Base-by-base conservation (phyloP, 2,797 vertebrate genomes). In the Nyctalus aviator region DNA sequence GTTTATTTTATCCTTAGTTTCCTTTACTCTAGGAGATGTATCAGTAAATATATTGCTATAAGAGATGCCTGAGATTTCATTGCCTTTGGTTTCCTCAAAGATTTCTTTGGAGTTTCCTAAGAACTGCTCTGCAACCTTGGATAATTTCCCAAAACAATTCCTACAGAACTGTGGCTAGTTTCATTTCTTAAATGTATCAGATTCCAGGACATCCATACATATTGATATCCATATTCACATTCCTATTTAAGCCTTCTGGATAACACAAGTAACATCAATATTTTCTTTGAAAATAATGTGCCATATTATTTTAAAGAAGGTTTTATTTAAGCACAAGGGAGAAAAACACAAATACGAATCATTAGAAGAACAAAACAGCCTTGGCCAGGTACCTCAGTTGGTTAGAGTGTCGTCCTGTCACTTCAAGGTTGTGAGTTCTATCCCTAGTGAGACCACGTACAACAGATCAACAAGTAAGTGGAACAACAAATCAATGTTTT, bases 261-360 rank as follows among this genome's bases (percentile, higher is more conserved):
- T 46, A 55, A 53, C 55, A 66, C 7, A 92, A 85, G 14, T 62
- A 81, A 6, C 15, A 71, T 57, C 13, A 72, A 37, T 75, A 73
- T 11, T 92, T 81, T 88, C 57, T 85, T 71, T 79, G 57, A 89
- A 79, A 85, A 76, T 50, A 81, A 41, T 10, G 6, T 64, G 27
- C 17, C 27, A 15, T 78, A 17, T 55, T 21, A 44, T 9, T 32
- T 85, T 68, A 81, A 89, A 81, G 32, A 59, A 11, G 27, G 15
- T 57, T 75, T 94, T 81, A 77, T 15, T 75, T 85, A 23, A 53
- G n/a, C 8, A 81, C 35, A 12, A 68, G 75, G 23, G 17, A 41
- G 37, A 48, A 55, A 55, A n/a, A 27, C 13, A 50, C 21, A 79
- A 91, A 69, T 9, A 37, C n/a, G 23, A 94, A 48, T 89, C 30